Conservation (phyloP, 2,113 vertebrate species). For the Nibea albiflora region DNA sequence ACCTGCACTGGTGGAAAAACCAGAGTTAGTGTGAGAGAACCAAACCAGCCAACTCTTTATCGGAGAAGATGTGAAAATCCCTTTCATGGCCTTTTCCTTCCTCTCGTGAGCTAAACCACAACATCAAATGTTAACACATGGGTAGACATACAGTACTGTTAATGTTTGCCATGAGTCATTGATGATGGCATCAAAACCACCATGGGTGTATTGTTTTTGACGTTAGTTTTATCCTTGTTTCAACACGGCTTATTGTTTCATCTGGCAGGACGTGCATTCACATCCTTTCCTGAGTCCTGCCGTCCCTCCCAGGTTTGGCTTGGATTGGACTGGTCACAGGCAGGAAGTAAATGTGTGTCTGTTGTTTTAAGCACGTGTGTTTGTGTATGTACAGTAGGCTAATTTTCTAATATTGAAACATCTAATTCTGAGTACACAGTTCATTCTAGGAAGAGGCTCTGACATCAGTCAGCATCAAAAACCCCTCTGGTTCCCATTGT, state of each 20-base stretch:
- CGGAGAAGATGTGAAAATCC: neutral
- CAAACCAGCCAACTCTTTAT: neutral
- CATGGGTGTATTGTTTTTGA: slow-evolving; percentile 16
- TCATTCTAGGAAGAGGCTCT: slow-evolving; percentile 27
- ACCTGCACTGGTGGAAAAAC: neutral
- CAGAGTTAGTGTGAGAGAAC: too few relatives aligned
- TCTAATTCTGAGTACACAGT: slow-evolving; percentile 46
- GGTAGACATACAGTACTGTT: neutral
- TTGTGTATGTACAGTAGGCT: slow-evolving; percentile 6
- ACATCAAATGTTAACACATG: neutral
- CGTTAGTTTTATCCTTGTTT: slow-evolving; percentile 16
- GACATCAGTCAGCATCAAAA: slow-evolving; percentile 45
- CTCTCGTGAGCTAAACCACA: neutral
- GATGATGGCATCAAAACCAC: slow-evolving; percentile 11
- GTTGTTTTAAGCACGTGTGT: slow-evolving; percentile 19
- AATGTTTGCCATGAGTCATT: slow-evolving; percentile 18
- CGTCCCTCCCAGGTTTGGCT: slow-evolving; percentile 16
- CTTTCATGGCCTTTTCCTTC: neutral
- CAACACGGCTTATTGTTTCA: slow-evolving; percentile 46
- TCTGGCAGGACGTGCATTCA: slow-evolving; percentile 32
- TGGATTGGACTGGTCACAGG: slow-evolving; percentile 22
- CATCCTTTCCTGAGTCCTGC: slow-evolving; percentile 42
- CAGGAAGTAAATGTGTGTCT: slow-evolving; percentile 20
- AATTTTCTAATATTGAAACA: slow-evolving; percentile 57
- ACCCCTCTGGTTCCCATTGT: slow-evolving; percentile 58